Conservation (phyloP, 2,113 vertebrate species). For the Passer montanus region DNA sequence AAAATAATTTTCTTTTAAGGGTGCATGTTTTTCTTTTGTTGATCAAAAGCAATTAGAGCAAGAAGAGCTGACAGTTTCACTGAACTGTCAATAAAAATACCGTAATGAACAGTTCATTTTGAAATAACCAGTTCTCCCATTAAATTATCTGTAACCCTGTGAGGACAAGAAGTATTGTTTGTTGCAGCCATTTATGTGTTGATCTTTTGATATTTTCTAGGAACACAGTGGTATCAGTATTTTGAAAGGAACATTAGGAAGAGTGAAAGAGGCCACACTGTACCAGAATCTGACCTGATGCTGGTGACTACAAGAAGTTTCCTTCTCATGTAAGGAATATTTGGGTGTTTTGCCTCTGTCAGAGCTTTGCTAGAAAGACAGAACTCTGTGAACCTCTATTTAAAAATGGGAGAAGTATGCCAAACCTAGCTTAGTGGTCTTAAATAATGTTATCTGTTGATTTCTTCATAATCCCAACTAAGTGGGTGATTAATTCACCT, state of each 20-base stretch:
- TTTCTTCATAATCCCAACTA: neutral
- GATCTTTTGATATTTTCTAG: slow-evolving; percentile 27
- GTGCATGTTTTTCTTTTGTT: neutral
- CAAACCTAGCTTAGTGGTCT: neutral
- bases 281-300: neutral
- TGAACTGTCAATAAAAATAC: slow-evolving; percentile 61
- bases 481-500: neutral
- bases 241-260: neutral
- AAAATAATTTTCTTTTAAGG: slow-evolving; percentile 28
- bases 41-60: slow-evolving; percentile 31
- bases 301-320: neutral
- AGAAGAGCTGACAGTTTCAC: slow-evolving; percentile 32
- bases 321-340: neutral
- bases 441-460: neutral
- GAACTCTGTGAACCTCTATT: neutral
- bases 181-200: neutral
- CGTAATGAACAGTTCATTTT: slow-evolving; percentile 8
- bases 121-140: slow-evolving; percentile 47
- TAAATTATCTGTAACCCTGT: slow-evolving; percentile 19
- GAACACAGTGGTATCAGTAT: neutral
- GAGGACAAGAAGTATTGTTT: slow-evolving; percentile 4
- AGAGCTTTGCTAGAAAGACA: neutral
- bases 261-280: neutral
- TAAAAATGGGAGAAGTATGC: neutral
- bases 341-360: neutral